Base-by-base conservation (phyloP, 1,140 invertebrate genomes). In the Drosophila persimilis region DNA sequence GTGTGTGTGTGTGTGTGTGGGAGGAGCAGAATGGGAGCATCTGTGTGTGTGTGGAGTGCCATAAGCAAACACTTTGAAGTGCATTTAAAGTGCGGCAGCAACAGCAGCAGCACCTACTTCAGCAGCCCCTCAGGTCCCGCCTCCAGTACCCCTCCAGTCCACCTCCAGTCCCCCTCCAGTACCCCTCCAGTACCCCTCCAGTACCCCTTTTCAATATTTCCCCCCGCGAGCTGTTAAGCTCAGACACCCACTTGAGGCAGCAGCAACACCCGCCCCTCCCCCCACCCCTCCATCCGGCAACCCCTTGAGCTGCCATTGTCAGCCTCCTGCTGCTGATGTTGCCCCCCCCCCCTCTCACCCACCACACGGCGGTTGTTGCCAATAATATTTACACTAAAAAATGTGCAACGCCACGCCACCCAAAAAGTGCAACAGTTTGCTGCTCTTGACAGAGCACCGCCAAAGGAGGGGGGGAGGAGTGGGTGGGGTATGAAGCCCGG, bases 1-100 rank as follows among this genome's bases (percentile, higher is more conserved):
- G 44, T 55, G 31, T 9, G 31, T 31, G 2, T 7, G 35, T 55
- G 22, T 31, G 41, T 51, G 43, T 51, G 48, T 46, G 48, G 46
- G 31, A 4, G 31, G 9, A 3, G 31, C 8, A 11, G 9, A 9
- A 35, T 35, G 31, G 31, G 3, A 35, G 31, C 31, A 35, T 3
- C 31, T 52, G 31, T 54, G 48, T 69, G 60, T 54, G 50, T 72
- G 44, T 65, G 44, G 63, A 85, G 80, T 81, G 65, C 62, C 73
- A 88, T 81, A 74, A 86, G 83, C 81, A 88, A 86, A 86, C 81
- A 86, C 65, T 81, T 78, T 81, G 69, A 64, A 86, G 81, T 86
- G 81, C 81, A 86, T 86, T 88, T 88, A 86, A 86, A 86, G 81
- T 86, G 74, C 70, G 81, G 81, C 81, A 81, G 74, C 74, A 81